These are phyloP conservation scores for Sinocyclocheilus anshuiensis DNA, from an alignment of 2,113 vertebrate species.

Conservation along the genomic window DNA sequence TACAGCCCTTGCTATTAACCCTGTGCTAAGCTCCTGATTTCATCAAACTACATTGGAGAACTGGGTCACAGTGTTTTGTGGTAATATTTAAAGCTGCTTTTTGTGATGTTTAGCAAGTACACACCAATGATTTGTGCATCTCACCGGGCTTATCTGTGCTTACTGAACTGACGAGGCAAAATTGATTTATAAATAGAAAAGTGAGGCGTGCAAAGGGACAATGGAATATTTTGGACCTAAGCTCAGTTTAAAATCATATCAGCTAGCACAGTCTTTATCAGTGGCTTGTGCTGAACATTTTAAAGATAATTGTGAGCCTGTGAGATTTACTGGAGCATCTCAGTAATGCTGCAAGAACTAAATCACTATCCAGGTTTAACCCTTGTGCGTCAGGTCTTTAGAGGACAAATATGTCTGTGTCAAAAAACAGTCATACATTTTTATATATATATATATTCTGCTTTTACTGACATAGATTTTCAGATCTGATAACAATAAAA, in stretches of 20 bases:
- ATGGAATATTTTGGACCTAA: neutral
- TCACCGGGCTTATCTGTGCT: neutral
- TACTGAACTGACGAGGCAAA: neutral
- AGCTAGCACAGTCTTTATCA: neutral
- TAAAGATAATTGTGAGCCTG: neutral
- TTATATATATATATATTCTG: too few species aligned
- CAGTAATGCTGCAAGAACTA: neutral
- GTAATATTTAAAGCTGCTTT: neutral
- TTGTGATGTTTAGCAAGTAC: neutral
- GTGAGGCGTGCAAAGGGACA: neutral
- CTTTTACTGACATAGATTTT: too few species aligned
- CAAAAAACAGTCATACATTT: too few species aligned
- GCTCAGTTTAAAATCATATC: neutral
- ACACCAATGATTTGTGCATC: neutral
- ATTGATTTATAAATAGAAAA: neutral
- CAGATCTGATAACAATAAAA: too few species aligned
- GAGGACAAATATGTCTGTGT: neutral
- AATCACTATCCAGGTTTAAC: neutral
- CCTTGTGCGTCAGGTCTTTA: too few species aligned
- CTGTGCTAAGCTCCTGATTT: neutral
- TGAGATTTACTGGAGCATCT: neutral
- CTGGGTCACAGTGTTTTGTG: neutral
- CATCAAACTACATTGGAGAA: neutral
- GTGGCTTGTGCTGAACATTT: neutral
- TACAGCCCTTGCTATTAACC: neutral